These are phyloP conservation scores for Muscidifurax raptorellus DNA, from an alignment of 1,140 invertebrate species.

Conservation along the genomic window DNA sequence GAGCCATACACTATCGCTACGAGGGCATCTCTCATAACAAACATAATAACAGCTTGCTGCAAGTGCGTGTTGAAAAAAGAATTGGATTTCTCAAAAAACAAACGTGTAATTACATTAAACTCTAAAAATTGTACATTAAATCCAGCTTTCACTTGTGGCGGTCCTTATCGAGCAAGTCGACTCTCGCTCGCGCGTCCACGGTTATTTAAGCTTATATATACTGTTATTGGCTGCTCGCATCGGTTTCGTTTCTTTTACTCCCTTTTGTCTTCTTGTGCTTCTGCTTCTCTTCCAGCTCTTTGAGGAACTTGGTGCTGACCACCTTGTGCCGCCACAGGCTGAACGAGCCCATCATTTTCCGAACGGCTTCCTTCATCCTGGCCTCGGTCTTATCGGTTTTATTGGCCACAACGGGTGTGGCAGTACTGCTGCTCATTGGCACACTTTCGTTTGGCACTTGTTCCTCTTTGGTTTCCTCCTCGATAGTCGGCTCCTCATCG, in stretches of 20 bases:
- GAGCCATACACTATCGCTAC: no score
- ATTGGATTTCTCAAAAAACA: not conserved
- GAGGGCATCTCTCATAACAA: no score
- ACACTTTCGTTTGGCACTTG: not conserved
- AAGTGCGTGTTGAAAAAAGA: not conserved
- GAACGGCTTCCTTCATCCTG: not conserved
- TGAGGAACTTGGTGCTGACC: not conserved
- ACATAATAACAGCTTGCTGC: no score
- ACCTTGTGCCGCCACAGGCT: not conserved
- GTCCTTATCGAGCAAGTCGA: not conserved
- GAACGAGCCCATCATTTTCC: not conserved
- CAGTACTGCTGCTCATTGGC: not conserved
- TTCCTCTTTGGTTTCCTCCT: slow-evolving; percentile 19
- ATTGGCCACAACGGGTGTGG: no score
- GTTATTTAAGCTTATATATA: not conserved
- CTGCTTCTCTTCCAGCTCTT: not conserved
- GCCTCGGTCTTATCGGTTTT: not conserved
- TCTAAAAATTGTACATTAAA: not conserved
- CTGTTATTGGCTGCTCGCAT: not conserved
- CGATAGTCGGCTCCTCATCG: not conserved
- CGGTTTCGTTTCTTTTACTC: not conserved
- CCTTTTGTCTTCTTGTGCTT: not conserved
- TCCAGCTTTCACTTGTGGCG: not conserved
- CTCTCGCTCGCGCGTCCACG: not conserved
- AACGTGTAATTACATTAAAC: not conserved